Evolutionary conservation across 2,888 invertebrate species (phyloP), one percentile per base, ranked within the genome.

Genomic region (Dicroscelio sp.): DNA sequence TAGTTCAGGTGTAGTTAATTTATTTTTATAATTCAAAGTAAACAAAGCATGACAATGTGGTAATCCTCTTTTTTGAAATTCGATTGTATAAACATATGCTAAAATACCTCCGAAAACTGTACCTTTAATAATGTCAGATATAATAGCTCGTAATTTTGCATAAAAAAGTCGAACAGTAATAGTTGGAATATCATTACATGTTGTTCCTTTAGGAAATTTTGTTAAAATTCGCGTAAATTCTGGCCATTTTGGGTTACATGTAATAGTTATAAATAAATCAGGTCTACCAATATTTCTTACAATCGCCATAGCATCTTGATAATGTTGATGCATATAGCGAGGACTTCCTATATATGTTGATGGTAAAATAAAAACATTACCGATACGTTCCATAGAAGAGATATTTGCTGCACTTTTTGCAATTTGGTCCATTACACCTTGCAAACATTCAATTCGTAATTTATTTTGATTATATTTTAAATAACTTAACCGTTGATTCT

Each of bases 211-310:
- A 14, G 82, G 38, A 69, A 82, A 82, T 38, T 58, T 23, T 12
- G 65, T 30, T 67, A 67, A 67, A 12, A 79, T 33, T 20, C 5
- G 83, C 78, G 23, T 83, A 3, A 96, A 96, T 90, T 96, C 95
- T 17, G 71, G 52, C 96, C 96, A 96, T 48, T 92, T 92, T 6
- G 96, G 95, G 91, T 96, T 96, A 65, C 95, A 95, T 12, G 96
- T 96, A 35, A 96, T 93, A 4, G 96, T 96, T 10, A 96, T 94
- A 86, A 96, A 97, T 6, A 96, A 86, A 88, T 96, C 96, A n/a
- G 96, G 96, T 31, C 93, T 86, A 0, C 96, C 97, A 94, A 93
- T 96, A 58, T 95, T 89, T 25, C 94, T 60, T 5, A 97, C 96
- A 84, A 96, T 96, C 6, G 95, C 92, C 94, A 96, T 94, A 4